phyloP scores from a whole-genome alignment of 1,140 invertebrate genomes.

The Hyposmocoma kahamanoa region DNA sequence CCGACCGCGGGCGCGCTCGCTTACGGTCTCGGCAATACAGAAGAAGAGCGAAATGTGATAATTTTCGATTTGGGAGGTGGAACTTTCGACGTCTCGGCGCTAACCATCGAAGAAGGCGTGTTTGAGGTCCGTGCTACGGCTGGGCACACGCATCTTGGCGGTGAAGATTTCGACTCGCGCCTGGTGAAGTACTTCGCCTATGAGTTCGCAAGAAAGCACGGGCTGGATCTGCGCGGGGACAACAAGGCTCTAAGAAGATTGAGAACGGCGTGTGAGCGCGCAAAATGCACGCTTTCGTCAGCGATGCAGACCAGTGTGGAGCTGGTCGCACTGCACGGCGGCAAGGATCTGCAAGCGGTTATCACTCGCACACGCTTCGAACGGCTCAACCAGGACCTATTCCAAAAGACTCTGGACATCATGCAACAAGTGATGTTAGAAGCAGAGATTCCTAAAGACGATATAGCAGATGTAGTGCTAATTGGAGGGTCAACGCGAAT shows the following conservation, averaged over 20 bases:
- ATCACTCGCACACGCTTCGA: conserved; percentile 81
- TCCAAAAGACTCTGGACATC: not conserved
- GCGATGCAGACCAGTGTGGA: conserved; percentile 78
- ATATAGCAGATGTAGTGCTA: conserved; percentile 70
- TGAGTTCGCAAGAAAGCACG: conserved; percentile 89
- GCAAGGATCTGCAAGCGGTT: conserved; percentile 86
- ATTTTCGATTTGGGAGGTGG: conserved; percentile 82
- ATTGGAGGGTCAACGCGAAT: conserved; percentile 76
- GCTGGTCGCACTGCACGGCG: conserved; percentile 80
- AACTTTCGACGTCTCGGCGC: conserved; percentile 86
- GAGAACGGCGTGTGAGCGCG: conserved; percentile 79
- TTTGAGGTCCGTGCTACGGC: not conserved
- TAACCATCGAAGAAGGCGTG: conserved; percentile 87
- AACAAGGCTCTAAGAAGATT: conserved; percentile 82
- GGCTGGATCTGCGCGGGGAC: conserved; percentile 81
- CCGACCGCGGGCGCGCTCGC: not conserved
- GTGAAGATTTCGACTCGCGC: conserved; percentile 73
- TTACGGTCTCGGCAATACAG: not conserved
- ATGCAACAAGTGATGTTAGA: not conserved
- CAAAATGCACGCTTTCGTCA: conserved; percentile 76
- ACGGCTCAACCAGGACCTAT: not conserved
- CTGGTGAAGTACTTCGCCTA: not conserved
- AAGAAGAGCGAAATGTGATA: conserved; percentile 82
- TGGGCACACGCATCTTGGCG: conserved; percentile 64
- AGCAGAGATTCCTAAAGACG: not conserved